A percentile compares a stretch with the other conserved stretches of the same genome.
These are phyloP conservation scores for Argyresthia goedartella DNA, from an alignment of 2,888 invertebrate genomes.

Conservation along the genomic window DNA sequence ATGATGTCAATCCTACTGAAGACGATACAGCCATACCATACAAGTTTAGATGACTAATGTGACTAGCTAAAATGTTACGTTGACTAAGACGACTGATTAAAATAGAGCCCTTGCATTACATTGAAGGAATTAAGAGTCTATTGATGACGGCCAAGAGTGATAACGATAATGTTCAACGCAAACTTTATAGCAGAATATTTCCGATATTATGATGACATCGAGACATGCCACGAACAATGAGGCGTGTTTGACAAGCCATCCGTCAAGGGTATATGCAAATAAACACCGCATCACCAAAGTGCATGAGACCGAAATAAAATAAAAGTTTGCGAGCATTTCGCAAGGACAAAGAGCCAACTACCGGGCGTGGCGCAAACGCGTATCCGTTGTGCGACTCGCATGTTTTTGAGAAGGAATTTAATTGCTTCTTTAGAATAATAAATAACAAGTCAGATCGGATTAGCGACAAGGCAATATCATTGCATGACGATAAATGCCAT, in stretches of 20 bases:
- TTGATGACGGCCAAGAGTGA: too few relatives aligned
- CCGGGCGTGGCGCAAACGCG: constrained; percentile 20
- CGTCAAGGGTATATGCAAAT: constrained; percentile 56
- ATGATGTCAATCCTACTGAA: too few relatives aligned
- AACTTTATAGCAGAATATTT: not conserved
- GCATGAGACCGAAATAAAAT: constrained; percentile 35
- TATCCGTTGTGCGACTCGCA: constrained; percentile 11
- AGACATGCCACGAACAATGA: constrained; percentile 26
- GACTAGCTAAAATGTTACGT: too few relatives aligned
- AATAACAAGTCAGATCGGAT: too few relatives aligned
- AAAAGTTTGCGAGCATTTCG: constrained; percentile 27
- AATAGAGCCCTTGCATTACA: not conserved
- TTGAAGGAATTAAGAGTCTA: too few relatives aligned
- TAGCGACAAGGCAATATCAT: too few relatives aligned
- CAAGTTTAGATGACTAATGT: too few relatives aligned
- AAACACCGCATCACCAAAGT: constrained; percentile 41
- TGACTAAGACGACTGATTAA: not conserved
- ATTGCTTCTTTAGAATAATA: too few relatives aligned
- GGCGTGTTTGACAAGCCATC: constrained; percentile 37
- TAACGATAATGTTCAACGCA: too few relatives aligned
- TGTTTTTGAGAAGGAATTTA: too few relatives aligned
- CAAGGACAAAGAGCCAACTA: constrained; percentile 31
- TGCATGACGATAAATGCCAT: too few relatives aligned
- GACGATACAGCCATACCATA: too few relatives aligned
- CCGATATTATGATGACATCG: constrained; percentile 21